Base-by-base conservation (phyloP, 2,113 vertebrate genomes). In the Lasiurus cinereus region DNA sequence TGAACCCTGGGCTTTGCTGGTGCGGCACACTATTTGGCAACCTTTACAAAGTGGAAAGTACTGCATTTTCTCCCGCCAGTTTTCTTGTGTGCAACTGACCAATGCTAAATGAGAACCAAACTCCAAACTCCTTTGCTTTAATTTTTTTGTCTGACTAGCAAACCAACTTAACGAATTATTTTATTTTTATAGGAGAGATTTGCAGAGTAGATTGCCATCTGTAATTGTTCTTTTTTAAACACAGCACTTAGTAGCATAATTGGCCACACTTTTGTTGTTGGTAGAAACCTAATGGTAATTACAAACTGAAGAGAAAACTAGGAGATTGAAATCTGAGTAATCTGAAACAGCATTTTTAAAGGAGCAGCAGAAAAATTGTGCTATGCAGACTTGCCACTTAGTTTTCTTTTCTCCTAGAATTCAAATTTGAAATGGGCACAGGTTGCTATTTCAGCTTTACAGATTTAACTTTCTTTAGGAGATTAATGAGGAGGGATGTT, bases 301-400 rank as follows among this genome's bases (percentile, higher is more conserved):
- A 50, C 90, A 97, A 97, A 96, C 82, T 95, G 85, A 94, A 95
- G 95, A 96, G 52, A 96, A 97, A 97, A 97, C 29, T 48, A 91
- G 82, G 74, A 82, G 94, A 93, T 93, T 93, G 83, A 59, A 92
- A 96, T 88, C 33, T 74, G 88, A 96, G 93, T 1, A 16, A 94
- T 83, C 74, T 87, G 0, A 88, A 97, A 76, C 73, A 94, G 62
- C 19, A 21, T 87, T 93, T 93, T 94, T 85, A 73, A 39, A 97
- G 78, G 29, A 50, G 90, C 74, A 96, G 12, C 48, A 97, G 97
- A 89, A 85, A 64, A 73, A 0, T 1, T 73, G 56, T 48, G 33
- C 29, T 93, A 36, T 56, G 72, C 74, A 62, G 78, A 88, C 48
- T 78, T 93, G 72, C 70, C 66, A 96, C 62, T 93, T 29, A 72